phyloP scores from a whole-genome alignment of 2,113 vertebrate genomes.

The Atrichornis clamosus region DNA sequence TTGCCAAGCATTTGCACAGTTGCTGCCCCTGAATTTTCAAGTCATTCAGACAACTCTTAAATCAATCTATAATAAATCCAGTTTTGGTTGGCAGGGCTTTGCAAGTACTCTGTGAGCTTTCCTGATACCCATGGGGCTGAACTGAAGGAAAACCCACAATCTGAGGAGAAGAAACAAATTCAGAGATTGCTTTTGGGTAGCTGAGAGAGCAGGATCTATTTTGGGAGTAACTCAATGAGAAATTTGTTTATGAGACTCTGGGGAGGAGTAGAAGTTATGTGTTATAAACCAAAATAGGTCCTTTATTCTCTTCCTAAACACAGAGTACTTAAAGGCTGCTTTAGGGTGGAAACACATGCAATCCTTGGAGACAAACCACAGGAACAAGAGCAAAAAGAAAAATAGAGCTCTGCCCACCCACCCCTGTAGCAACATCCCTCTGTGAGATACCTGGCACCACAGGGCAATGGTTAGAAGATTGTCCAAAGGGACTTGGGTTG shows the following conservation, averaged over 20 bases:
- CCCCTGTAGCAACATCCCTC: background rate
- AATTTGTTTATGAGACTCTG: slow-evolving; percentile 19
- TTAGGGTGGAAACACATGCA: background rate
- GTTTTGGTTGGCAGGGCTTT: slow-evolving; percentile 9
- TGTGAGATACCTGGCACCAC: accelerated
- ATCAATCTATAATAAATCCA: slow-evolving; percentile 2
- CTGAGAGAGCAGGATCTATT: slow-evolving; percentile 9
- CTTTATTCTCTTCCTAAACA: background rate
- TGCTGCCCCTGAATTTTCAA: background rate
- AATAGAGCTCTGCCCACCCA: background rate
- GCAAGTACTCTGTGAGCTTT: background rate
- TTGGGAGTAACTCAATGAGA: slow-evolving; percentile 38
- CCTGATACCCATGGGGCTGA: background rate
- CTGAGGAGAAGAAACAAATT: background rate
- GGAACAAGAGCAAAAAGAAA: background rate
- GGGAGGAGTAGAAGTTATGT: slow-evolving; percentile 7
- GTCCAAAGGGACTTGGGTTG: background rate
- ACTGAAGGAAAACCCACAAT: slow-evolving; percentile 8
- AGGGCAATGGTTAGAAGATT: background rate
- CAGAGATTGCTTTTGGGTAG: background rate
- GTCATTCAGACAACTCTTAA: slow-evolving; percentile 8
- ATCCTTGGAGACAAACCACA: background rate
- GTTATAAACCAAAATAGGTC: slow-evolving; percentile 38
- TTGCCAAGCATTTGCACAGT: background rate
- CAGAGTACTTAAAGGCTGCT: background rate